Evolutionary conservation across 2,113 vertebrate species (phyloP).

Genomic region (Misgurnus anguillicaudatus): DNA sequence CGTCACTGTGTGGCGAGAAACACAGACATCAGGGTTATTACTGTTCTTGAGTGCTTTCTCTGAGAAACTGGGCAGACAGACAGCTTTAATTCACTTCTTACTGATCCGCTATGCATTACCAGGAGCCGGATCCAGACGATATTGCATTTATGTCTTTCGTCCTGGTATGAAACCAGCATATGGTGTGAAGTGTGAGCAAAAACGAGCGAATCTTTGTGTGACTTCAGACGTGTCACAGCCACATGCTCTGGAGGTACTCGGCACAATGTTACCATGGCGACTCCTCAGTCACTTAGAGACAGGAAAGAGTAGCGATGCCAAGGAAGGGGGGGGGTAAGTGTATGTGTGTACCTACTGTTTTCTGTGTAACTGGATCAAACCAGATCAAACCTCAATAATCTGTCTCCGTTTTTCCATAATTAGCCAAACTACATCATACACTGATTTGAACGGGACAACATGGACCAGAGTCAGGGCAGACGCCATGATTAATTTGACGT

Average conservation of each 20-base stretch:
- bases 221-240: constrained; percentile 54
- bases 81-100: background rate
- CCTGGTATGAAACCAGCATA: constrained; percentile 49
- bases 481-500: background rate
- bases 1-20: constrained; percentile 63
- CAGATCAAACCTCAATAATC: constrained; percentile 55
- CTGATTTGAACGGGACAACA: constrained; percentile 23
- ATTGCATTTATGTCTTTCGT: constrained; percentile 43
- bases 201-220: constrained; percentile 46
- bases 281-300: constrained; percentile 60
- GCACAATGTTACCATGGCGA: constrained; percentile 60
- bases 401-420: constrained; percentile 53
- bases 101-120: constrained; percentile 24
- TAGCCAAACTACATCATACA: constrained; percentile 49
- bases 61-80: too few species aligned
- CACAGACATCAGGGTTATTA: constrained; percentile 13
- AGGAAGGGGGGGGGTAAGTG: constrained; percentile 23
- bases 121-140: background rate
- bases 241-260: constrained; percentile 59
- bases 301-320: constrained; percentile 54
- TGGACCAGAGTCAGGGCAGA: background rate
- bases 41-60: constrained; percentile 2
- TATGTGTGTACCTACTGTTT: constrained; percentile 50
- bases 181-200: constrained; percentile 32
- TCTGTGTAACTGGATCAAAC: constrained; percentile 62